Base-by-base conservation (phyloP, 92 coral and sea anemone genomes). In the Blastomussa wellsi region DNA sequence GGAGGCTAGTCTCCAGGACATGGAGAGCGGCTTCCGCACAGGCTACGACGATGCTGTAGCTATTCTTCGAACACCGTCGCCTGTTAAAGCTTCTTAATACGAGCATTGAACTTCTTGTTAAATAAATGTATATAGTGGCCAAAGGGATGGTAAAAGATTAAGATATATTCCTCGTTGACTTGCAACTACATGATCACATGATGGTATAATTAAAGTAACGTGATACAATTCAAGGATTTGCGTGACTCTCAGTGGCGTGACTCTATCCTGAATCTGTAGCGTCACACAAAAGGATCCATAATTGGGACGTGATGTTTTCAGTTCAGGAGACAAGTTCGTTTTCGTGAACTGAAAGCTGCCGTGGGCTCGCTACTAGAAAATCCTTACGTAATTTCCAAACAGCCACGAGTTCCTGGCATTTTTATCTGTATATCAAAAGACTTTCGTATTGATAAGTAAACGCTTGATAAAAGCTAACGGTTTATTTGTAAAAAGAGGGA, bases 1-100 rank as follows among this genome's bases (percentile, higher is more conserved):
- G 71, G 99, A 97, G 79, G 93, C 97, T 80, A 97, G 99, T 89
- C 95, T 97, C 52, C 98, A 95, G 80, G 97, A 97, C 92, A 89
- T 97, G 97, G 98, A 97, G 55, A 52, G 90, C 35, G 96, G 98
- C 28, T 97, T 94, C 84, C 91, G 99, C 53, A 74, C 90, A 26
- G 99, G 98, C 16, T 97, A 94, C 55, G 95, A 94, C 68, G 99
- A 97, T 62, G 95, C 99, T 12, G 91, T 97, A 33, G 94, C 99
- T 29, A 94, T 97, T 76, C 81, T 97, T 62, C 85, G 95, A 65
- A 86, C 98, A 19, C 98, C 98, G 4, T 93, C 97, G 48, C 97
- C 97, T 3, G 65, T 93, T 37, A 93, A 89, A 84, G 90, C 71
- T 48, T 85, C 87, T 37, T 90, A 84, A 79, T 52, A 74, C 17